Base-by-base conservation (phyloP, 1,140 invertebrate species). In the Planococcus citri region DNA sequence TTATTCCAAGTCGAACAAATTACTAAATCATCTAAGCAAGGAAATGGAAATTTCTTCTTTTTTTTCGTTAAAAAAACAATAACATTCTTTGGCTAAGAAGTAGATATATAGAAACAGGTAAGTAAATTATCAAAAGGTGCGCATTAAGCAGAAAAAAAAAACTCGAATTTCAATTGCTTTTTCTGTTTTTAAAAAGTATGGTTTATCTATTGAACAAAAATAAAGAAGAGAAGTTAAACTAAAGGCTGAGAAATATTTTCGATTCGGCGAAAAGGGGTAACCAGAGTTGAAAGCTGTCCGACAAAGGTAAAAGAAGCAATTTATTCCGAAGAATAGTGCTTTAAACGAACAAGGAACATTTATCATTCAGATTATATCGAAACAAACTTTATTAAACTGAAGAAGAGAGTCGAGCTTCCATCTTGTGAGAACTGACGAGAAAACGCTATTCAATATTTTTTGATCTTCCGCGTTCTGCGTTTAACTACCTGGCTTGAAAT, bases 321-420 rank as follows among this genome's bases (percentile, higher is more conserved):
- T 64, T 64, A 64, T 64, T 64, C 60, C 21, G 60, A 24, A 64
- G 60, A 64, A 64, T 64, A 64, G 25, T 20, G 25, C 20, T 27
- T 64, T 64, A 64, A 64, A 64, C 25, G 25, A 20, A 64, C 10
- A 64, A 64, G 60, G 4, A 64, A 64, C 60, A 64, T 64, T 64
- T 64, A 64, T 64, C 60, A 64, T 64, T 64, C 21, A 64, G 60
- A 64, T 64, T 64, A 64, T 64, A 64, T 64, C 60, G 17, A 64
- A 27, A 21, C 60, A 64, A 64, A 64, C 60, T 64, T 64, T 20
- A 64, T 64, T 64, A 64, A 64, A 64, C 25, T 25, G 9, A 64
- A 64, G 22, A 25, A 25, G 60, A 27, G 17, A 9, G n/a, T n/a
- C n/a, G n/a, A n/a, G 17, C 20, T 64, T 64, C 25, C 21, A 64